Evolutionary conservation across 2,113 vertebrate genomes (phyloP).

Genomic region (Myodes glareolus): DNA sequence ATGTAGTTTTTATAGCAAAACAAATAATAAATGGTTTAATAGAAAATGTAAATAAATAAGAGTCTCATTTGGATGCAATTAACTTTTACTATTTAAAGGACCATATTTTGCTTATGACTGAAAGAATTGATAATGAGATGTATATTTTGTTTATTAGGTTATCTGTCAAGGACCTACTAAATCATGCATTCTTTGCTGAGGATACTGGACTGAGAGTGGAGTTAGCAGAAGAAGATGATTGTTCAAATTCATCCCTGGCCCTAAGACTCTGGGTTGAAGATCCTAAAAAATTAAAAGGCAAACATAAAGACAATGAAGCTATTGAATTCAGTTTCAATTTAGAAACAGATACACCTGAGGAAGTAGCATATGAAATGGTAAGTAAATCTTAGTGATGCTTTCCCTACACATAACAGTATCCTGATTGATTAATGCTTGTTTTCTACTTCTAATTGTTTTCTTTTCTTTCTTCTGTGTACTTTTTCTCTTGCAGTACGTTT

Average conservation of each 20-base stretch:
- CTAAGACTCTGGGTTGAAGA: constrained; percentile 97
- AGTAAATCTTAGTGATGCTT: constrained; percentile 69
- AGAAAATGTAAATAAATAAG: constrained; percentile 45
- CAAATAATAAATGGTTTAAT: background rate
- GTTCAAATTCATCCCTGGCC: constrained; percentile 89
- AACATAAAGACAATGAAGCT: constrained; percentile 98
- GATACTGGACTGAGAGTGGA: constrained; percentile 96
- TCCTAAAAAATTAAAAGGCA: constrained; percentile 96
- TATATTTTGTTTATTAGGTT: constrained; percentile 84
- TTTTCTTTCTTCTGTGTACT: background rate
- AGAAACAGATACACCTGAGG: constrained; percentile 93
- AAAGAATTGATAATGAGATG: constrained; percentile 48
- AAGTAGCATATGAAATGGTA: constrained; percentile 97
- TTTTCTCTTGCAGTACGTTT: background rate
- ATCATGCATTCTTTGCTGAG: constrained; percentile 94
- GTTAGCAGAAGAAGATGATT: constrained; percentile 93
- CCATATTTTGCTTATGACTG: constrained; percentile 42
- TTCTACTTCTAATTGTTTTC: constrained; percentile 29
- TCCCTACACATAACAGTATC: background rate
- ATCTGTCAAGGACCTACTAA: constrained; percentile 93
- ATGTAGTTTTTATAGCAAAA: constrained; percentile 47
- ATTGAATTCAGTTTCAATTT: constrained; percentile 98
- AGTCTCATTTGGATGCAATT: constrained; percentile 28
- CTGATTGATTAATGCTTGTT: background rate
- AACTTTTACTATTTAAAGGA: constrained; percentile 25